Evolutionary conservation across 2,888 invertebrate genomes (phyloP).

Genomic region (Yponomeuta evonymella): DNA sequence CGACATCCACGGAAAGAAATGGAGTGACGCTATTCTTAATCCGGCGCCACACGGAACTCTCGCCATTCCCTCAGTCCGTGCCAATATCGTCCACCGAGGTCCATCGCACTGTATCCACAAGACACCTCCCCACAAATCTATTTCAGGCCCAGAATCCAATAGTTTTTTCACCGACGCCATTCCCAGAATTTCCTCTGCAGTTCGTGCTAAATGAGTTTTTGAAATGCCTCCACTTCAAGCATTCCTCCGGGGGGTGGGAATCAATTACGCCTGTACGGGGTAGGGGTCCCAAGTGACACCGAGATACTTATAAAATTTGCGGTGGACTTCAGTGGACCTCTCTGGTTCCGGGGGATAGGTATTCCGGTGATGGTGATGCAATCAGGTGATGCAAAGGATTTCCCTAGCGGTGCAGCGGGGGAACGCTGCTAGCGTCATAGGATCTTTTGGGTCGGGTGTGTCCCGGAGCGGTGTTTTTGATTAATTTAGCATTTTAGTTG

Average conservation of each 20-base stretch:
- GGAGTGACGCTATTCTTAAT: no score
- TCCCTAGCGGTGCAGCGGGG: no score
- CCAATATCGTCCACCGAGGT: neutral
- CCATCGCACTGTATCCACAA: neutral
- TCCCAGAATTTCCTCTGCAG: constrained; percentile 2
- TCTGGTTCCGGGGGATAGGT: no score
- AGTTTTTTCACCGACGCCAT: neutral
- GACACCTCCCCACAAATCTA: neutral
- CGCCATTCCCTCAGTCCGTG: neutral
- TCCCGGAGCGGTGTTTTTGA: no score
- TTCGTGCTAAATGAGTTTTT: constrained; percentile 12
- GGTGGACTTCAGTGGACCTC: no score
- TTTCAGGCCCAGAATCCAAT: neutral
- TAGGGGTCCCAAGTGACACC: neutral
- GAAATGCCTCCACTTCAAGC: constrained; percentile 12
- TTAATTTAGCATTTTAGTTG: no score
- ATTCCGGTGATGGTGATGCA: no score
- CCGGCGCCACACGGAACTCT: no score
- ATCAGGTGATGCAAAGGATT: no score
- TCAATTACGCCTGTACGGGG: constrained; percentile 5
- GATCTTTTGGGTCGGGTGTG: no score
- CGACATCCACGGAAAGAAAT: no score
- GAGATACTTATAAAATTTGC: neutral
- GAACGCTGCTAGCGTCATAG: no score
- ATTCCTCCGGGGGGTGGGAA: constrained; percentile 10